Conservation (phyloP, 1,140 invertebrate genomes). For the Oreohelix idahoensis region DNA sequence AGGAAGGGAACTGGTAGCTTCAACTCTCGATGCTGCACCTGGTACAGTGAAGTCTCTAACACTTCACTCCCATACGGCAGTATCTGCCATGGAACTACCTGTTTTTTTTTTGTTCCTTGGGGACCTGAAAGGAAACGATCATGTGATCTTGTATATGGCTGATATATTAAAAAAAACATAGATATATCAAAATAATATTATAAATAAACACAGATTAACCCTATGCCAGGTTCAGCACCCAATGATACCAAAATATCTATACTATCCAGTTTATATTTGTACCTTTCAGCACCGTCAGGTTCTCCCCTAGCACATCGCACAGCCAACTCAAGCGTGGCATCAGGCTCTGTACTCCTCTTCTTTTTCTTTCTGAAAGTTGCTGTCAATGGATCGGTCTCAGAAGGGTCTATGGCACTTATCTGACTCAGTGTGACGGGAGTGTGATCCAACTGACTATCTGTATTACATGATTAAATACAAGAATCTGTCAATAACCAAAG, state of each 20-base stretch:
- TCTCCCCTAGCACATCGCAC: conserved; percentile 66
- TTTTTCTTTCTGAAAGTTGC: conserved; percentile 52
- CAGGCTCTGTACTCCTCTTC: conserved; percentile 42
- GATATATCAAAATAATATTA: no score
- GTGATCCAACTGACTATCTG: conserved; percentile 32
- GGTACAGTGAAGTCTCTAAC: no score
- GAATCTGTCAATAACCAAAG: neutral
- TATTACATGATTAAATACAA: neutral
- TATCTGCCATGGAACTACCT: no score
- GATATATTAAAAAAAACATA: no score
- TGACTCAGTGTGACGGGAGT: conserved; percentile 64
- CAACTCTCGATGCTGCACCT: no score
- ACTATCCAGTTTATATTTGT: neutral
- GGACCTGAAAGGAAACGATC: no score
- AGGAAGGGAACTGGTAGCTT: no score
- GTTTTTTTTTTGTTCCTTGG: no score
- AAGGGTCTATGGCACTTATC: conserved; percentile 65
- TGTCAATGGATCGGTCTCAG: conserved; percentile 56
- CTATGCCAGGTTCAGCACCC: no score
- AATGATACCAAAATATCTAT: neutral
- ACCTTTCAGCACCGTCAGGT: conserved; percentile 66
- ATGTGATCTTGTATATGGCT: no score
- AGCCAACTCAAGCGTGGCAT: conserved; percentile 66
- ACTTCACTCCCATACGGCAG: no score
- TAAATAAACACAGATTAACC: no score